Percentiles rank a stretch among this genome's conserved stretches.
Conservation (phyloP, 2,797 vertebrate genomes). For the Hoplostethus mediterraneus region DNA sequence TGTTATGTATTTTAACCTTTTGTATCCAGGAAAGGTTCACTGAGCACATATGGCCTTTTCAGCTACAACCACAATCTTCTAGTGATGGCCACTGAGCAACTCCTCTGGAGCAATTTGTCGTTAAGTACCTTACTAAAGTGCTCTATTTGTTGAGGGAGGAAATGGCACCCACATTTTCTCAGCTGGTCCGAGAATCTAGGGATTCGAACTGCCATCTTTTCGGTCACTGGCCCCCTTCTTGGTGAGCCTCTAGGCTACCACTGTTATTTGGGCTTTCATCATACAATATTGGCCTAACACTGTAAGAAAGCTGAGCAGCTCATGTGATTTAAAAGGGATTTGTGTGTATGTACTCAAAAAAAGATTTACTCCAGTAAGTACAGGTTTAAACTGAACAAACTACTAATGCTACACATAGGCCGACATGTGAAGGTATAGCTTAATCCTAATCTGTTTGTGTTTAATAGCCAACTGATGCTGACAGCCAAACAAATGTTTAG, state of each 20-base stretch:
- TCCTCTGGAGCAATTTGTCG: conserved; percentile 49
- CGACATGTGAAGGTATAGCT: neutral
- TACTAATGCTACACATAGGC: conserved; percentile 9
- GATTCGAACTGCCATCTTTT: conserved; percentile 23
- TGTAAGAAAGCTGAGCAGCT: conserved; percentile 26
- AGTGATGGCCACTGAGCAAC: conserved; percentile 21
- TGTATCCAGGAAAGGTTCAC: conserved; percentile 2
- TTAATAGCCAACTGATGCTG: neutral
- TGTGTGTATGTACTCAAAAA: conserved; percentile 25
- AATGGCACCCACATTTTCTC: conserved; percentile 7
- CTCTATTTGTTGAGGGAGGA: conserved; percentile 48
- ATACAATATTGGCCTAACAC: conserved; percentile 27
- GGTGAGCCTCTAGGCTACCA: conserved; percentile 2
- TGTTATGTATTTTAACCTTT: conserved; percentile 1
- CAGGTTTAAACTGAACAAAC: conserved; percentile 10
- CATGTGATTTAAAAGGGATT: conserved; percentile 40
- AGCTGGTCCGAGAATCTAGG: neutral
- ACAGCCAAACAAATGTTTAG: neutral
- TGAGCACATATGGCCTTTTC: neutral
- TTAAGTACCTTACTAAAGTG: conserved; percentile 51
- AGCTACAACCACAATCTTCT: conserved; percentile 5
- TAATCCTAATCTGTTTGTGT: conserved; percentile 4
- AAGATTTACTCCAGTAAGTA: conserved; percentile 20
- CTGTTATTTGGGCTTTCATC: conserved; percentile 48
- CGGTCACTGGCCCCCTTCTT: conserved; percentile 1